phyloP scores from a whole-genome alignment of 2,797 vertebrate genomes.

The Gephyroberyx darwinii region DNA sequence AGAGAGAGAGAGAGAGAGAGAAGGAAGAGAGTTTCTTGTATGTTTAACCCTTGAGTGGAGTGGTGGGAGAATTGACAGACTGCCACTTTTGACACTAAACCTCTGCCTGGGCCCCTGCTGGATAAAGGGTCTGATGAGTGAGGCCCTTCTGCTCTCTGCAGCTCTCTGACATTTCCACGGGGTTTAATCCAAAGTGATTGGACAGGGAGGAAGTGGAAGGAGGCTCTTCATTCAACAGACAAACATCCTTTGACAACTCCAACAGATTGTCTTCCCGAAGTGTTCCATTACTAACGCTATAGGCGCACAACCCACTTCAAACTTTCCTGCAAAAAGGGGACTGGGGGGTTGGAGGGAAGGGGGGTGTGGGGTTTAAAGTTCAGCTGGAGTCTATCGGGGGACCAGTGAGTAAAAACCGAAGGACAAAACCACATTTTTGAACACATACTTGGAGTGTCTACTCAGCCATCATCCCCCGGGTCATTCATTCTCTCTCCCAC shows the following conservation, averaged over 20 bases:
- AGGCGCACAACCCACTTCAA: slow-evolving; percentile 36
- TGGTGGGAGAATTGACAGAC: slow-evolving; percentile 51
- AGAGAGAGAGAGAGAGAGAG: neutral
- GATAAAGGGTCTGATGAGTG: slow-evolving; percentile 64
- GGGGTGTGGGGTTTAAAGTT: slow-evolving; percentile 1
- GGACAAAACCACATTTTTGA: slow-evolving; percentile 59
- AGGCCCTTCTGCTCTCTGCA: slow-evolving; percentile 57
- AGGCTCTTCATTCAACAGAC: slow-evolving; percentile 67
- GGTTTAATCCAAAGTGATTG: slow-evolving; percentile 64
- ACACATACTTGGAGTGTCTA: slow-evolving; percentile 69
- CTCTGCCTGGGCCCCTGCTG: slow-evolving; percentile 42
- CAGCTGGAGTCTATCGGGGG: slow-evolving; percentile 11
- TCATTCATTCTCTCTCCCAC: slow-evolving; percentile 69
- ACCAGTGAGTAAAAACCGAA: slow-evolving; percentile 42
- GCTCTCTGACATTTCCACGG: slow-evolving; percentile 52
- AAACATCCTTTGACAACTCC: slow-evolving; percentile 62
- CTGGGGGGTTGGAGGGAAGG: neutral
- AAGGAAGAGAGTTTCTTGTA: slow-evolving; percentile 28
- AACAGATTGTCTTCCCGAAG: slow-evolving; percentile 55
- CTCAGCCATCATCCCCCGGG: slow-evolving; percentile 63
- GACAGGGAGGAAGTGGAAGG: slow-evolving; percentile 59
- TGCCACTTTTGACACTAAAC: slow-evolving; percentile 68
- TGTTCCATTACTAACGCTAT: slow-evolving; percentile 61
- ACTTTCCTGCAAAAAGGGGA: slow-evolving; percentile 33
- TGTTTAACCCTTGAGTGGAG: slow-evolving; percentile 50